Evolutionary conservation across 2,797 vertebrate species (phyloP).

Genomic region (Pipistrellus pygmaeus): DNA sequence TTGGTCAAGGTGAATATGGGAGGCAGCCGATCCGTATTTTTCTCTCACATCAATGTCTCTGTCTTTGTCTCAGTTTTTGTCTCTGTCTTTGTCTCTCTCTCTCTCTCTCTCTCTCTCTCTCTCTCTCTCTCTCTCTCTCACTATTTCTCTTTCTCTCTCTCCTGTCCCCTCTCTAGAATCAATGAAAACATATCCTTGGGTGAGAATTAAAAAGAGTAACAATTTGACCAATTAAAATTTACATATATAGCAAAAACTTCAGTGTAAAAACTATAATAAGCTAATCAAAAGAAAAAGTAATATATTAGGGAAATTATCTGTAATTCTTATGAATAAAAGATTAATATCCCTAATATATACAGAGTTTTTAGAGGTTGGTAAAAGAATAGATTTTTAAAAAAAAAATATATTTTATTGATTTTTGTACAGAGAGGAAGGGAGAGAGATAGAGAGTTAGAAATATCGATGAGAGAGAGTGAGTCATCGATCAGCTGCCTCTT

Average conservation of each 20-base stretch:
- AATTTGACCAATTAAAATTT: conserved; percentile 2
- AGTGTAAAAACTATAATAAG: conserved; percentile 18
- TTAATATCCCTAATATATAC: not conserved
- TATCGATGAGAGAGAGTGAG: too few relatives aligned
- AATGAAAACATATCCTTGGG: not conserved
- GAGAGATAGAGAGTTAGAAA: too few relatives aligned
- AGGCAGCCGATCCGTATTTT: not conserved
- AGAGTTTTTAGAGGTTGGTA: not conserved
- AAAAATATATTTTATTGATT: too few relatives aligned
- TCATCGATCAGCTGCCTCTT: too few relatives aligned
- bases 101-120: too few relatives aligned
- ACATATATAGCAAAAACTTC: not conserved
- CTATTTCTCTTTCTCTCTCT: too few relatives aligned
- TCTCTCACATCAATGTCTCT: not conserved
- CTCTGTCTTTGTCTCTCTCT: not conserved
- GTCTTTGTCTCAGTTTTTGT: not conserved
- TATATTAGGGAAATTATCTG: not conserved
- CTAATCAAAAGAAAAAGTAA: not conserved
- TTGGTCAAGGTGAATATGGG: not conserved
- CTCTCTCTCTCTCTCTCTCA: not conserved
- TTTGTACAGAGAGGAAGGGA: too few relatives aligned
- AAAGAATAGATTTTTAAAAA: too few relatives aligned
- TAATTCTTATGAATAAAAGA: conserved; percentile 10
- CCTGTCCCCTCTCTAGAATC: not conserved
- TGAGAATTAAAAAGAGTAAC: not conserved